Base-by-base conservation (phyloP, 2,888 invertebrate species). In the Linhomoeus sp. region DNA sequence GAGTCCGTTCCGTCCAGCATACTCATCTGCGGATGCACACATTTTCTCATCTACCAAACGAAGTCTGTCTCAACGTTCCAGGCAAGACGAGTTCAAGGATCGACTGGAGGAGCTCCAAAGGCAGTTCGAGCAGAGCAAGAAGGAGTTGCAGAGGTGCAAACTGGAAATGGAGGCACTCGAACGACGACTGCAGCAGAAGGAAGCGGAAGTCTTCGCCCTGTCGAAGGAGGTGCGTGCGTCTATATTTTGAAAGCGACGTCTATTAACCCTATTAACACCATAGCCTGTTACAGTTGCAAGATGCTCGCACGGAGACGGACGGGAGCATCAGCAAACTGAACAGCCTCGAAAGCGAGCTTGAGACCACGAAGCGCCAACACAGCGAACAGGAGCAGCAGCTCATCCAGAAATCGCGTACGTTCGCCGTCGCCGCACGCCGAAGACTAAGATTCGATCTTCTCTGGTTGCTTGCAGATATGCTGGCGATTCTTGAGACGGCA, bases 61-160 rank as follows among this genome's bases (percentile, higher is more conserved):
- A n/a, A n/a, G n/a, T n/a, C n/a, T n/a, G n/a, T n/a, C n/a, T n/a
- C n/a, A n/a, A 23, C 17, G 20, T 42, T 56, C 41, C 48, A 62
- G 63, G 45, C 63, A 63, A 52, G 64, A 64, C 41, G 63, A 63
- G 43, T 63, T 62, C 46, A 57, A 57, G 33, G 63, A 63, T 43
- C 55, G 62, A 2, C 54, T 63, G 23, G 56, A 62, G 45, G 63
- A 62, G 42, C 46, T 63, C 36, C 59, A 63, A 40, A 55, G 54
- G 20, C 60, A 63, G 26, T 55, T 61, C 1, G 55, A 56, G 45
- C 47, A 56, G 38, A 55, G 55, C 45, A 50, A 58, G 25, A 61
- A 63, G 43, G 63, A 63, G 29, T 41, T 63, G 45, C 44, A 50
- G 7, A 52, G 52, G 20, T 63, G 62, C 46, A 59, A 56, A 43